Evolutionary conservation across 2,113 vertebrate species (phyloP), one percentile per base, ranked within the genome.

Genomic region (Phainopepla nitens): DNA sequence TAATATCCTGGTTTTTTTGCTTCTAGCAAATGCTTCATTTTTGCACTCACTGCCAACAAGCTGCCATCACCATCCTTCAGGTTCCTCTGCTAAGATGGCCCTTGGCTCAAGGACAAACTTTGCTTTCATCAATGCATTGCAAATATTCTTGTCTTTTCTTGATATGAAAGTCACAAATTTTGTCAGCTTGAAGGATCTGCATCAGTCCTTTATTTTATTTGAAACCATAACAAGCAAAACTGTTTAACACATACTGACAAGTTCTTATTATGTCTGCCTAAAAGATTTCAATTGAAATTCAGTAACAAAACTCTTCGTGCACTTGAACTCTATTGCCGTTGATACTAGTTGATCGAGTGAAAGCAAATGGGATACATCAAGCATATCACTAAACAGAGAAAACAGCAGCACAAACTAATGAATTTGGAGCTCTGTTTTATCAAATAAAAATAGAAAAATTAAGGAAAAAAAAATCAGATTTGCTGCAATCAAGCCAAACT

Each of bases 241-340:
- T 69, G 42, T 85, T 93, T 73, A 90, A 91, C 75, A 87, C 78
- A 93, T 35, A 47, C 42, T 70, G 66, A 90, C 78, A 88, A 80
- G 84, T 62, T 90, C 65, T 91, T 73, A 87, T 68, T 87, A 88
- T 62, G 22, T 66, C 71, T 93, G 92, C 47, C 44, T 87, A 77
- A 90, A 91, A 87, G 39, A 76, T 77, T 91, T 77, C 84, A 95
- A 25, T 21, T 87, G 54, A 95, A 93, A 93, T 90, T 93, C 82
- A 88, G 6, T 58, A 77, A 65, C 70, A 80, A 41, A 90, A 80
- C 45, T 36, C 57, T 86, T 80, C 53, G 41, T 75, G 42, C 13
- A 54, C 81, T 82, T 89, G 49, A 85, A 91, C 84, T 72, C 49
- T 72, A 53, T 53, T 64, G 36, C 45, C 31, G 72, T 76, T 85